phyloP scores from a whole-genome alignment of 1,140 invertebrate species.

The Drosophila guanche region DNA sequence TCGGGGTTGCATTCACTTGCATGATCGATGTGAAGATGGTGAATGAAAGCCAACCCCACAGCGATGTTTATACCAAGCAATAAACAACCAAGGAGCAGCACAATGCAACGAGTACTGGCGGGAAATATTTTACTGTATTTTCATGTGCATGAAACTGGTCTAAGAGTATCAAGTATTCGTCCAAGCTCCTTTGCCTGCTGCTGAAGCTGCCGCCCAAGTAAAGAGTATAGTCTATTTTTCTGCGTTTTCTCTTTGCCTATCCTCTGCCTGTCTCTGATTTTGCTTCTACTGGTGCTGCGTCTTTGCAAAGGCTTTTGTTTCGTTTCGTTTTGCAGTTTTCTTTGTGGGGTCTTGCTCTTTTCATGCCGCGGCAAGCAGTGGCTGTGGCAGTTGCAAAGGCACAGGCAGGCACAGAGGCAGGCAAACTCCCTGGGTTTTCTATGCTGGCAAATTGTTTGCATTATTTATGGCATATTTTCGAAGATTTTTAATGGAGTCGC shows the following conservation, averaged over 20 bases:
- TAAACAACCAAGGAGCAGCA: too few relatives aligned
- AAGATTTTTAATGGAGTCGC: conserved; percentile 78
- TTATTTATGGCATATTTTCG: conserved; percentile 79
- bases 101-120: too few relatives aligned
- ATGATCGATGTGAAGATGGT: too few relatives aligned
- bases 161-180: too few relatives aligned
- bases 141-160: too few relatives aligned
- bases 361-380: conserved; percentile 8
- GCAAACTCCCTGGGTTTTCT: conserved; percentile 57
- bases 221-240: conserved; percentile 32
- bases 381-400: not conserved
- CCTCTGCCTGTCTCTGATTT: conserved; percentile 13
- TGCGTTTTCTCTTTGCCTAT: conserved; percentile 50
- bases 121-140: too few relatives aligned
- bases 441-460: conserved; percentile 72
- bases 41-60: too few relatives aligned
- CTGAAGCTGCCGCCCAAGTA: not conserved
- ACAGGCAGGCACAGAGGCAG: not conserved
- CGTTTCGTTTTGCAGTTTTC: conserved; percentile 47
- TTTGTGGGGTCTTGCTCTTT: conserved; percentile 44
- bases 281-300: conserved; percentile 7
- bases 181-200: not conserved
- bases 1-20: not conserved
- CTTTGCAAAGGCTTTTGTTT: conserved; percentile 49
- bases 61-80: too few relatives aligned